These are phyloP conservation scores for Dysmachus trigonus DNA, from an alignment of 2,888 invertebrate genomes.

Conservation along the genomic window DNA sequence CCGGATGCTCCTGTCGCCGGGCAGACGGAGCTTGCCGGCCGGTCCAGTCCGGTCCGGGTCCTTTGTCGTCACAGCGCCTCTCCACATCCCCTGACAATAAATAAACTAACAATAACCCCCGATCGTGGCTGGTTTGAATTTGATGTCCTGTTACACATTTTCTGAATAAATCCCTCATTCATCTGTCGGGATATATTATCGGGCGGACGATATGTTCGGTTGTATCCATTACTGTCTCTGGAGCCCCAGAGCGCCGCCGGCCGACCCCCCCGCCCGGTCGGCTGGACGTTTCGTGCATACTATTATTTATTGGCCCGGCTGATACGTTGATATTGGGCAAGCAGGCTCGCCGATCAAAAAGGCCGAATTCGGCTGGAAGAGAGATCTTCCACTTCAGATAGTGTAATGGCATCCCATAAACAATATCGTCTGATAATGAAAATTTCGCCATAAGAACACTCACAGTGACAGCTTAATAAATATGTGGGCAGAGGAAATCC, in stretches of 20 bases:
- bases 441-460: constrained; percentile 46
- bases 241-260: not conserved
- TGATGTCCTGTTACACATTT: constrained; percentile 53
- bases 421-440: constrained; percentile 50
- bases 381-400: constrained; percentile 50
- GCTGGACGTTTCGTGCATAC: constrained; percentile 27
- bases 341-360: constrained; percentile 27
- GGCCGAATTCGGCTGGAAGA: not conserved
- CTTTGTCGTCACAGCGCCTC: constrained; percentile 34
- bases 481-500: constrained; percentile 35
- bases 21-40: not conserved
- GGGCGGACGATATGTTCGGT: constrained; percentile 21
- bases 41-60: not conserved
- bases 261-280: not conserved
- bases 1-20: not conserved
- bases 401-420: constrained; percentile 49
- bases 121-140: constrained; percentile 46
- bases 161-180: constrained; percentile 54
- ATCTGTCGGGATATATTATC: constrained; percentile 52
- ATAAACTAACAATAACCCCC: constrained; percentile 45
- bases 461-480: constrained; percentile 50
- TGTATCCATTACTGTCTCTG: constrained; percentile 22
- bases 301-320: constrained; percentile 47
- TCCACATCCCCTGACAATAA: constrained; percentile 40
- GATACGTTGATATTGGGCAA: constrained; percentile 45